Evolutionary conservation across 2,888 invertebrate genomes (phyloP).

Genomic region (Coremacera marginata): DNA sequence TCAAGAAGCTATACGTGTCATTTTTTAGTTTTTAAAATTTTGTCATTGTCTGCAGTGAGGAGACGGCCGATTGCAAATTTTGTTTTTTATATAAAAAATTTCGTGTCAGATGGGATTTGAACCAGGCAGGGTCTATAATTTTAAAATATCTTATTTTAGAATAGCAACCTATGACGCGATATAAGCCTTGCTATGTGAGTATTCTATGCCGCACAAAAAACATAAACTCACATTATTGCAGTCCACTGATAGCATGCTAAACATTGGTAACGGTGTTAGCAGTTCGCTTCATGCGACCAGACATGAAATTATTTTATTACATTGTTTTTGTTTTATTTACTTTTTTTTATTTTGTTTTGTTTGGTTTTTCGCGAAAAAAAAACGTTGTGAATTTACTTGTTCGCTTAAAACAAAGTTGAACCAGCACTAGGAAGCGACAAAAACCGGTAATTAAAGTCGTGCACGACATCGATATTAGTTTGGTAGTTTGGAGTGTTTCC

Average conservation of each 20-base stretch:
- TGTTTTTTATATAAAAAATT: no score
- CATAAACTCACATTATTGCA: background rate
- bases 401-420: constrained; percentile 20
- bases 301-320: background rate
- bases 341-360: background rate
- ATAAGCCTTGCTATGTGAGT: no score
- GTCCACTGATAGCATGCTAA: background rate
- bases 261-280: constrained; percentile 32
- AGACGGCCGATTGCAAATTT: no score
- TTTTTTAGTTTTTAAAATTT: no score
- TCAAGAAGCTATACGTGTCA: no score
- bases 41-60: no score
- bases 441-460: constrained; percentile 33
- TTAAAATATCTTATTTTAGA: no score
- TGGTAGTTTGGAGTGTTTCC: background rate
- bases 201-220: background rate
- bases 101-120: no score
- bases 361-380: background rate
- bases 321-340: background rate
- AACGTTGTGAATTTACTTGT: constrained; percentile 6
- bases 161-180: no score
- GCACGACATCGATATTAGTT: constrained; percentile 10
- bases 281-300: background rate
- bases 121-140: no score
- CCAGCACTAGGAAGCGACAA: constrained; percentile 24